Base-by-base conservation (phyloP, 2,888 invertebrate genomes). In the Pseudolycoriella hygida region DNA sequence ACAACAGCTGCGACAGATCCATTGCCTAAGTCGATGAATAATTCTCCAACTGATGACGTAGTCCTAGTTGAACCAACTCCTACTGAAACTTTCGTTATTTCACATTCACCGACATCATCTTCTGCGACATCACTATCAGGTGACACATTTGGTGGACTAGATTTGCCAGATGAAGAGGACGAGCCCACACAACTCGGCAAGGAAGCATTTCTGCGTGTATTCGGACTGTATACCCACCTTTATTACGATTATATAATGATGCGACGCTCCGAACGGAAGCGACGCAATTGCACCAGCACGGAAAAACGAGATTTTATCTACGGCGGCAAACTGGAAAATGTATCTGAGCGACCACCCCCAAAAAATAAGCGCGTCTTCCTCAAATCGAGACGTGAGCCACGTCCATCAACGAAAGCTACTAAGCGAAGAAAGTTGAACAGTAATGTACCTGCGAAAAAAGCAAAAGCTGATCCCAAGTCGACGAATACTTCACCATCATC, bases 221-320 rank as follows among this genome's bases (percentile, higher is more conserved):
- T 65, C 38, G 54, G 55, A 14, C 53, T 65, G 2, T 61, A 56
- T 42, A 61, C 63, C 0, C 56, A 57, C 2, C 59, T 57, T 8
- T 50, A 56, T 45, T 52, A 58, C 5, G 54, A 58, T 37, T 56
- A 56, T 43, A 49, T 65, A 49, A 57, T 57, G 42, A 59, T 61
- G 47, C 55, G 63, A 2, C 58, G 62, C 25, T 62, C 64, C 1
- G 64, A 64, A 48, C 55, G 64, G 12, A 58, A 57, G 40, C 59
- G 62, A 2, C 60, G 64, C 11, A 58, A 57, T 37, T 62, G 62
- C 1, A 58, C 61, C 42, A 62, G 58, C 47, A 61, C 59, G 17
- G 60, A 60, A 17, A 59, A 56, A 17, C 55, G 57, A 14, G 64
- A 60, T 48, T 65, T 57, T 47, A 64, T 64, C 46, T 64, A 65